Evolutionary conservation across 2,113 vertebrate species (phyloP), one percentile per base, ranked within the genome.

Genomic region (Neoarius graeffei): DNA sequence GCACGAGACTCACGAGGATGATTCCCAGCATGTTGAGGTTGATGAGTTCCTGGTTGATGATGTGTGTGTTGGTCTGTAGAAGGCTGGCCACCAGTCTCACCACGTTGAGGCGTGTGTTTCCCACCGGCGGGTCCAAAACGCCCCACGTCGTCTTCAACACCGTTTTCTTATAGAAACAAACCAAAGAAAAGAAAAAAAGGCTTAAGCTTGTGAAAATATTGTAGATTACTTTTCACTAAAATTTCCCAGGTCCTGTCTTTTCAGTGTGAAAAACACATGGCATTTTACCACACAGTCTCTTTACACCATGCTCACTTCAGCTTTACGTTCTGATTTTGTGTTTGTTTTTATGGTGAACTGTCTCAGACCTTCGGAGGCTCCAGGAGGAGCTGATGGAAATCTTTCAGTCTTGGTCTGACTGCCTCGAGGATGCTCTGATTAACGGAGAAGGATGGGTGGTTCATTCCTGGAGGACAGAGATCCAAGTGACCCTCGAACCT

Each of bases 401-500:
- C 97, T 89, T 97, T 96, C 85, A 99, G 97, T 92, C 97, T 91
- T 88, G 97, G 96, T 94, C 96, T 97, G 93, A 99, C 98, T 82
- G 98, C 98, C 94, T 99, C 97, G 90, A 99, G 93, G 90, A 99
- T 98, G 93, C 96, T 98, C 93, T 97, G 98, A 91, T 96, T 99
- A 93, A 99, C 97, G 0, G 95, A 96, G 87, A 97, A 98, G 6
- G 96, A 96, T 42, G 98, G 97, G 91, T 97, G 97, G 88, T 94
- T 97, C 96, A 99, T 96, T 87, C 98, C 97, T 83, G 98, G 97
- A 56, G 98, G 97, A 89, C 98, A 99, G 67, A 96, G 94, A 27
- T 99, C 98, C 96, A 97, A 95, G 88, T 99, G 98, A 84, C 98
- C 98, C 94, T 99, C 98, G 94, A 99, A 99, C 88, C 98, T 99